Conservation (phyloP, 2,797 vertebrate species). For the Poecilia wingei region DNA sequence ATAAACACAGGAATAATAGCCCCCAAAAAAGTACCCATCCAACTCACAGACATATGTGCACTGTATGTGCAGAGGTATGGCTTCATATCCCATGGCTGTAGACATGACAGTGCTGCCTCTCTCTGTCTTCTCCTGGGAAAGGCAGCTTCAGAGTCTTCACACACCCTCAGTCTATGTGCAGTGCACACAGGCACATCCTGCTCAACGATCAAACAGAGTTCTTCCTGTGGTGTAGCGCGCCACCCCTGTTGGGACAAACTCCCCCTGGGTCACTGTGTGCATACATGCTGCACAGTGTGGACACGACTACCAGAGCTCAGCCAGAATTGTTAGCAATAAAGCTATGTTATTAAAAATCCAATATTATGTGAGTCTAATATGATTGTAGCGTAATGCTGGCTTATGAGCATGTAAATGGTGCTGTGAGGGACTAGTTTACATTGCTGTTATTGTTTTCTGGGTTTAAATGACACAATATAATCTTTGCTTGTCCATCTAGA, state of each 20-base stretch:
- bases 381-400: slow-evolving; percentile 58
- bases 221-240: slow-evolving; percentile 28
- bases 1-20: background rate
- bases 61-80: slow-evolving; percentile 5
- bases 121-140: slow-evolving; percentile 73
- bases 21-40: background rate
- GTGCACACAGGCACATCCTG: slow-evolving; percentile 14
- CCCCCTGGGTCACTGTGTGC: slow-evolving; percentile 23
- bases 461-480: slow-evolving; percentile 57
- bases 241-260: slow-evolving; percentile 36
- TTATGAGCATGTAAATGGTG: slow-evolving; percentile 69
- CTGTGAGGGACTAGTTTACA: slow-evolving; percentile 62
- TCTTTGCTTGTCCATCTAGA: slow-evolving; percentile 37
- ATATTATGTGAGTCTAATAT: slow-evolving; percentile 58
- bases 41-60: background rate
- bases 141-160: slow-evolving; percentile 44
- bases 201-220: slow-evolving; percentile 14
- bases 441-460: slow-evolving; percentile 59
- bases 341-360: slow-evolving; percentile 66
- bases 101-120: slow-evolving; percentile 53
- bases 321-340: slow-evolving; percentile 56
- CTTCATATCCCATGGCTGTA: slow-evolving; percentile 16
- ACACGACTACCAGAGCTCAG: slow-evolving; percentile 36
- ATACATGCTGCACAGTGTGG: slow-evolving; percentile 12
- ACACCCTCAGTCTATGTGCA: slow-evolving; percentile 18